A percentile compares a stretch with the other conserved stretches of the same genome.
Evolutionary conservation across 2,888 invertebrate genomes (phyloP).

Genomic region (Macrophya alboannulata): DNA sequence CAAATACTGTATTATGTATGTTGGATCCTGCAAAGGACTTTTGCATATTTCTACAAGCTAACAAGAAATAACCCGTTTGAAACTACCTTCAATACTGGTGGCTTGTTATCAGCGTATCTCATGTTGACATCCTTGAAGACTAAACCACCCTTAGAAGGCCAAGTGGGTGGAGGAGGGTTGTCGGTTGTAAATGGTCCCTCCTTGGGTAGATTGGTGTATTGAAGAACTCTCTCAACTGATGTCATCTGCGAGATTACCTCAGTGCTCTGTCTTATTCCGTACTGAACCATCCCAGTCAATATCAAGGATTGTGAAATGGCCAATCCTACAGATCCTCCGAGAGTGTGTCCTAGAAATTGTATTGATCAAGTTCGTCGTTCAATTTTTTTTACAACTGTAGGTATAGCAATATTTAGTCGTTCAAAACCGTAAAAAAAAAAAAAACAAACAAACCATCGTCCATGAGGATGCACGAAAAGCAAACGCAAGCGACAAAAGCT

Average conservation of each 20-base stretch:
- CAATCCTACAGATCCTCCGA: constrained; percentile 87
- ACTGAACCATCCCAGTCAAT: constrained; percentile 90
- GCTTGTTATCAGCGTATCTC: constrained; percentile 84
- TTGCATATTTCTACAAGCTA: not conserved
- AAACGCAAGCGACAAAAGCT: constrained; percentile 85
- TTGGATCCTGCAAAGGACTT: not conserved
- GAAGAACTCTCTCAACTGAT: constrained; percentile 90
- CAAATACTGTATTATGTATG: no score
- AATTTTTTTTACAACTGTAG: not conserved
- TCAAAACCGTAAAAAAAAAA: not conserved
- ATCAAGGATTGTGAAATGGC: constrained; percentile 88
- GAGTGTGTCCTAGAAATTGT: constrained; percentile 78
- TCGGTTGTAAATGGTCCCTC: constrained; percentile 81
- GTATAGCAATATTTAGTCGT: not conserved
- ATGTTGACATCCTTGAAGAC: constrained; percentile 84
- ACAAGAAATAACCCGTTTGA: not conserved
- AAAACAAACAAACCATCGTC: constrained; percentile 81
- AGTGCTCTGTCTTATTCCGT: constrained; percentile 89
- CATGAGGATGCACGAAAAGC: constrained; percentile 84
- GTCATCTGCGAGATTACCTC: constrained; percentile 89
- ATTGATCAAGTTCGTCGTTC: not conserved
- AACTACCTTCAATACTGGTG: constrained; percentile 86
- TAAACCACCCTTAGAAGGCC: constrained; percentile 87
- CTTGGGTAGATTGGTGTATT: constrained; percentile 88
- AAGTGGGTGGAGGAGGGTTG: constrained; percentile 82